phyloP scores from a whole-genome alignment of 1,140 invertebrate genomes.

The Macrobrachium nipponense region DNA sequence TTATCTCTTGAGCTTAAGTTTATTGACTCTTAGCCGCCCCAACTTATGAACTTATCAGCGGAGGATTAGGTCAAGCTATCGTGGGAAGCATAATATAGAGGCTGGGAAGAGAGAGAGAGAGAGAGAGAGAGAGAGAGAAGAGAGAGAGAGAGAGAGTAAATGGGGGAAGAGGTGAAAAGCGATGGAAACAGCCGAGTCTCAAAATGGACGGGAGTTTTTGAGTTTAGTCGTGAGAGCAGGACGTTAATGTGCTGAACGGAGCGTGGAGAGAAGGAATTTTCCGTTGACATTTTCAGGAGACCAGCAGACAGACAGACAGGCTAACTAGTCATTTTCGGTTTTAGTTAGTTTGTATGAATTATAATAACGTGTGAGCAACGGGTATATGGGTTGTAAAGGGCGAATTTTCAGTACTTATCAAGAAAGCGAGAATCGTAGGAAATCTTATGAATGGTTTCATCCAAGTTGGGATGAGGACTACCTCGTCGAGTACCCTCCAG shows the following conservation, averaged over 20 bases:
- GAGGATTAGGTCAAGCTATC: slow-evolving; percentile 55
- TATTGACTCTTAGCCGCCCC: slow-evolving; percentile 44
- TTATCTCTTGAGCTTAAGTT: slow-evolving; percentile 53
- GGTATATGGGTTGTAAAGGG: too few relatives aligned
- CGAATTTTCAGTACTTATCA: too few relatives aligned
- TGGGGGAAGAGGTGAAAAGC: background rate
- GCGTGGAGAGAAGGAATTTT: background rate
- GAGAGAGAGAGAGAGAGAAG: background rate
- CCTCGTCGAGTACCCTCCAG: too few relatives aligned
- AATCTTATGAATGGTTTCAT: too few relatives aligned
- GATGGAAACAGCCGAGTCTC: background rate
- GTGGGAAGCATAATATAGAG: slow-evolving; percentile 37
- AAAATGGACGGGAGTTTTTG: slow-evolving; percentile 3
- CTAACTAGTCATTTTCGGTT: too few relatives aligned
- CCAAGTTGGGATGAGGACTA: too few relatives aligned
- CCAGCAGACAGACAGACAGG: background rate
- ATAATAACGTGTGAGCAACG: too few relatives aligned
- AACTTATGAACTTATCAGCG: slow-evolving; percentile 59
- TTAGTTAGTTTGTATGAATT: background rate
- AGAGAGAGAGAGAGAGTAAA: background rate
- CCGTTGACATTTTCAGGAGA: background rate
- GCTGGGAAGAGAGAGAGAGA: background rate
- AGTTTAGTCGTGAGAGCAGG: background rate
- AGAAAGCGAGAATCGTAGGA: too few relatives aligned
- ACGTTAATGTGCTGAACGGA: background rate